phyloP scores from a whole-genome alignment of 2,113 vertebrate genomes.

The Notechis scutatus region DNA sequence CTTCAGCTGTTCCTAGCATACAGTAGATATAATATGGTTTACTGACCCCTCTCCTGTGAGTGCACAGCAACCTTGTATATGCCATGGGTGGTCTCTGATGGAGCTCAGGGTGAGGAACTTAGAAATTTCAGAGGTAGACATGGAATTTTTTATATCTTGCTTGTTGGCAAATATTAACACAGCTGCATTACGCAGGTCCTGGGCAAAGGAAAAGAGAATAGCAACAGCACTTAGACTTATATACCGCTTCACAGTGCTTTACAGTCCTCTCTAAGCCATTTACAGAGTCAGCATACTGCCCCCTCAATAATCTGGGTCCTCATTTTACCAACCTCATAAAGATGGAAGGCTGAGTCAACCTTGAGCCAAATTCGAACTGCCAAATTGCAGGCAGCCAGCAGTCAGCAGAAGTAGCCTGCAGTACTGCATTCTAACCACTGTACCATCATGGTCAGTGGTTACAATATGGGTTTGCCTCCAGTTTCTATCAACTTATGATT shows the following conservation, averaged over 20 bases:
- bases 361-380: too few relatives aligned
- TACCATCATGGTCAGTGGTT: too few relatives aligned
- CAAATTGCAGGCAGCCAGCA: too few relatives aligned
- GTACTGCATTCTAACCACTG: too few relatives aligned
- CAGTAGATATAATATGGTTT: not conserved
- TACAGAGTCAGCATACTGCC: too few relatives aligned
- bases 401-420: too few relatives aligned
- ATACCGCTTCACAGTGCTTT: too few relatives aligned
- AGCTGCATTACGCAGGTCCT: conserved; percentile 78
- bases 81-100: conserved; percentile 80
- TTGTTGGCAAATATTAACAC: conserved; percentile 84
- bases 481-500: not conserved
- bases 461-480: not conserved
- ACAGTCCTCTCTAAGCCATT: too few relatives aligned
- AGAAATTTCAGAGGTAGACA: conserved; percentile 79
- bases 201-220: not conserved
- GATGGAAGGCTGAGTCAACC: too few relatives aligned
- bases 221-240: too few relatives aligned
- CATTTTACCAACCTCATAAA: too few relatives aligned
- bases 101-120: conserved; percentile 73
- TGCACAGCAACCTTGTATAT: conserved; percentile 81
- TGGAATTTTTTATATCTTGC: conserved; percentile 80
- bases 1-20: not conserved
- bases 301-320: too few relatives aligned
- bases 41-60: conserved; percentile 85